Conservation (phyloP, 2,113 vertebrate genomes). For the Murina feae region DNA sequence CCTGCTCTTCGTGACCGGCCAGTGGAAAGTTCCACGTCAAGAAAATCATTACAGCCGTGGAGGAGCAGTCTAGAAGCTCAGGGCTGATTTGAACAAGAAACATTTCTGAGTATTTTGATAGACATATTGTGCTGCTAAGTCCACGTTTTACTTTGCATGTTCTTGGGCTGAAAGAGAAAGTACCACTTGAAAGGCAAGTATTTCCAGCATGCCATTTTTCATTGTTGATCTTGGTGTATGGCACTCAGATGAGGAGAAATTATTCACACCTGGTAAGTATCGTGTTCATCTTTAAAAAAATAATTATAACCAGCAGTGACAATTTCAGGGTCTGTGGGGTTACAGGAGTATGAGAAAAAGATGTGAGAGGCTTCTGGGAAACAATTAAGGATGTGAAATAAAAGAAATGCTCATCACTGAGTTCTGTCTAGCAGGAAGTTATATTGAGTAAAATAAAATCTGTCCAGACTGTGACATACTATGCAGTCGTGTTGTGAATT, state of each 20-base stretch:
- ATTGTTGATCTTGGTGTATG: background rate
- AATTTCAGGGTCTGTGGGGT: background rate
- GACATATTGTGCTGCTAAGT: background rate
- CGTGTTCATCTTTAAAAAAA: constrained; percentile 15
- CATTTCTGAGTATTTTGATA: background rate
- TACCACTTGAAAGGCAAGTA: constrained; percentile 21
- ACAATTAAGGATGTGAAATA: background rate
- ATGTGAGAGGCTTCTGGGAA: constrained; percentile 11
- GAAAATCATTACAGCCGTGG: background rate
- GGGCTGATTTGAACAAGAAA: constrained; percentile 9
- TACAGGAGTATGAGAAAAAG: background rate
- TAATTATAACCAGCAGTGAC: constrained; percentile 15
- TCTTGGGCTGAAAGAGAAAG: background rate
- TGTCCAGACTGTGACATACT: background rate
- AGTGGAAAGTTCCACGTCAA: background rate
- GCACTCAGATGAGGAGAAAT: background rate
- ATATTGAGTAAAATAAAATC: background rate
- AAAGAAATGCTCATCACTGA: background rate
- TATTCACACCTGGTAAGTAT: constrained; percentile 26
- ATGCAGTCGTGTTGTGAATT: background rate
- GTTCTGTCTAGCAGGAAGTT: background rate
- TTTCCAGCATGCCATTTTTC: constrained; percentile 11
- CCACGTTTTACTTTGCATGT: constrained; percentile 12
- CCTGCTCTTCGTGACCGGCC: background rate
- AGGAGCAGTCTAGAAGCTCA: background rate